A percentile compares a stretch with the other conserved stretches of the same genome.
These are phyloP conservation scores for Papilio aristodemus DNA, from an alignment of 1,140 invertebrate genomes.

Conservation along the genomic window DNA sequence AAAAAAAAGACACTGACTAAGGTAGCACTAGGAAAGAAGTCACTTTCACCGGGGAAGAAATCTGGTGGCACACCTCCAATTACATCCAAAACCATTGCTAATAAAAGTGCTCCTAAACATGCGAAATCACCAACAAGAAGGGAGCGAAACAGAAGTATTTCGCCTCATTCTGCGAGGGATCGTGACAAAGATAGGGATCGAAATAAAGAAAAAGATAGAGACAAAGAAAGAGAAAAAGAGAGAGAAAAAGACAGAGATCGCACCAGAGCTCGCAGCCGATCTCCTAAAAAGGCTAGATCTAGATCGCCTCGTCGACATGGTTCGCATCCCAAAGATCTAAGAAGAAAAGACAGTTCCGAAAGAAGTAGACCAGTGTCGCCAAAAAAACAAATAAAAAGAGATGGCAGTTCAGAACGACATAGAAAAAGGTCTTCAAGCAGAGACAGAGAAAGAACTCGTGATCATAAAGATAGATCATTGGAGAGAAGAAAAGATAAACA, in stretches of 20 bases:
- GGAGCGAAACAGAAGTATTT: conserved; percentile 72
- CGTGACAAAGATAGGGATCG: conserved; percentile 73
- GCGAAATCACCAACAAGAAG: conserved; percentile 72
- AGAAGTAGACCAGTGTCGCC: conserved; percentile 76
- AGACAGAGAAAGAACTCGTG: conserved; percentile 70
- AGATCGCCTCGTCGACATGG: conserved; percentile 68
- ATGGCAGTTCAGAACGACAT: conserved; percentile 72
- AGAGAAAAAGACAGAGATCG: conserved; percentile 72
- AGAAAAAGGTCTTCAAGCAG: conserved; percentile 69
- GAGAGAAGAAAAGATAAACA: conserved; percentile 79
- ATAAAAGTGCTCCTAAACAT: conserved; percentile 69
- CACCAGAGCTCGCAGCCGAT: conserved; percentile 66
- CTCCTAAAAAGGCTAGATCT: conserved; percentile 71
- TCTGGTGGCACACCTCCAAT: conserved; percentile 78
- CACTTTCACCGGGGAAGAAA: conserved; percentile 77
- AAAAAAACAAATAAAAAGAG: conserved; percentile 70
- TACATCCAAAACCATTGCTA: conserved; percentile 67
- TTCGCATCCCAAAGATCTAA: conserved; percentile 71
- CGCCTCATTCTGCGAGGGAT: conserved; percentile 67
- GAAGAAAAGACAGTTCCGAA: conserved; percentile 76
- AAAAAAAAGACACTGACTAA: conserved; percentile 70
- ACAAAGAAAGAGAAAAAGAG: conserved; percentile 70
- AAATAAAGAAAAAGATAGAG: conserved; percentile 66
- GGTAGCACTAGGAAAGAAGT: conserved; percentile 70
- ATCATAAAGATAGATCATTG: conserved; percentile 76